These are phyloP conservation scores for Alcedo quadribrachys DNA, from an alignment of 2,797 vertebrate species.

Conservation along the genomic window DNA sequence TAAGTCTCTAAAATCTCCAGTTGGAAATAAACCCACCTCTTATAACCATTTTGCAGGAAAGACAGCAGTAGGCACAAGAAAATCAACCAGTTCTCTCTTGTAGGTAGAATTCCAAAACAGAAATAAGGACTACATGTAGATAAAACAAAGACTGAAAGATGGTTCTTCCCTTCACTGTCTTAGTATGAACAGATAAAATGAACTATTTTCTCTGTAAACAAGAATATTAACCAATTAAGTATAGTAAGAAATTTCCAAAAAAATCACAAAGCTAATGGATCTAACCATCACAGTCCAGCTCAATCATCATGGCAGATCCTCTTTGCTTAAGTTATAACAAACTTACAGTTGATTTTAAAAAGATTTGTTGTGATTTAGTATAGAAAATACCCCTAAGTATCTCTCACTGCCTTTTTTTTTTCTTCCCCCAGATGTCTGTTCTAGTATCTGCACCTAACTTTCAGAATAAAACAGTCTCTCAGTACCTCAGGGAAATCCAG, in stretches of 20 bases:
- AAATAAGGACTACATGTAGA: neutral
- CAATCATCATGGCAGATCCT: neutral
- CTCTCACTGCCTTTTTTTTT: neutral
- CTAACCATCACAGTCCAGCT: neutral
- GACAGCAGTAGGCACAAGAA: neutral
- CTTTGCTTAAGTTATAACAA: neutral
- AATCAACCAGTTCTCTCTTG: neutral
- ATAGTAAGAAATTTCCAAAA: neutral
- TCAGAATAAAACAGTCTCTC: neutral
- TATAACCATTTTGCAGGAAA: neutral
- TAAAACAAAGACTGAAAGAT: neutral
- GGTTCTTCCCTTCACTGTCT: neutral
- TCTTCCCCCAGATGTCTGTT: neutral
- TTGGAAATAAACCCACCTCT: neutral
- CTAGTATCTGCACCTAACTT: neutral
- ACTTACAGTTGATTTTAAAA: neutral
- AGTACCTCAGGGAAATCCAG: conserved; percentile 13
- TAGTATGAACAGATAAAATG: neutral
- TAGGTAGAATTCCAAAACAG: neutral
- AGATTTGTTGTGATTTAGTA: neutral
- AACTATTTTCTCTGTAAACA: neutral
- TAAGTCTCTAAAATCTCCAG: neutral
- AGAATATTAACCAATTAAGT: neutral
- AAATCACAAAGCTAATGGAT: neutral
- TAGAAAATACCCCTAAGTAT: neutral